Conservation (phyloP, 2,888 invertebrate genomes). For the Nematopogon swammerdamellus region DNA sequence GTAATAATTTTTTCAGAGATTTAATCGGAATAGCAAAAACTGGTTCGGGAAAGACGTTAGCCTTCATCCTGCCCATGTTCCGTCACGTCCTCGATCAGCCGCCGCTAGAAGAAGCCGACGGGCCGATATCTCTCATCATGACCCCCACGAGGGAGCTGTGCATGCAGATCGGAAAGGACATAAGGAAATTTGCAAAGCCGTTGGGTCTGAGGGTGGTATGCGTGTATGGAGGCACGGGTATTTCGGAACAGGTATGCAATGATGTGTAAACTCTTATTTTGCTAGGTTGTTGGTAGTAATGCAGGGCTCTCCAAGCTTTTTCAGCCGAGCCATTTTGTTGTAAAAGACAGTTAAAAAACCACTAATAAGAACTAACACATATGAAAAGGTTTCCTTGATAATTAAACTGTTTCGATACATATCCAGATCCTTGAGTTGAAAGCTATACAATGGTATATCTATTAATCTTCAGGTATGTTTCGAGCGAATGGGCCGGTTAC, state of each 20-base stretch:
- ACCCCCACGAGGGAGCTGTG: conserved; percentile 97
- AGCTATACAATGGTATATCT: no score
- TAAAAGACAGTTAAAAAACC: no score
- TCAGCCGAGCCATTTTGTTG: no score
- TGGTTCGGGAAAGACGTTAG: conserved; percentile 97
- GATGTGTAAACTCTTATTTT: no score
- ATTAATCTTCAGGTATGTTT: no score
- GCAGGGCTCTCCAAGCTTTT: no score
- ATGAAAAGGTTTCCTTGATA: no score
- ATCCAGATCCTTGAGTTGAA: no score
- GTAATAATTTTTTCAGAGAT: conserved; percentile 64
- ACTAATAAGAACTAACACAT: no score
- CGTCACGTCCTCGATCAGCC: conserved; percentile 93
- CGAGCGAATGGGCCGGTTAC: no score
- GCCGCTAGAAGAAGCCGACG: conserved; percentile 92
- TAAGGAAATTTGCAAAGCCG: conserved; percentile 90
- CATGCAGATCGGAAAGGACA: conserved; percentile 98
- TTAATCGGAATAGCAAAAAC: conserved; percentile 99
- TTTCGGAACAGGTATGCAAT: conserved; percentile 71
- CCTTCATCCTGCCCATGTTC: conserved; percentile 97
- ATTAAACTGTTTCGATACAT: no score
- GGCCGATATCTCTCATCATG: conserved; percentile 96
- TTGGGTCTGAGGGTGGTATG: conserved; percentile 86
- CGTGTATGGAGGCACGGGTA: conserved; percentile 98
- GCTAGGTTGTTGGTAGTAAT: no score